Evolutionary conservation across 2,888 invertebrate genomes (phyloP).

Genomic region (Andrena flavipes): DNA sequence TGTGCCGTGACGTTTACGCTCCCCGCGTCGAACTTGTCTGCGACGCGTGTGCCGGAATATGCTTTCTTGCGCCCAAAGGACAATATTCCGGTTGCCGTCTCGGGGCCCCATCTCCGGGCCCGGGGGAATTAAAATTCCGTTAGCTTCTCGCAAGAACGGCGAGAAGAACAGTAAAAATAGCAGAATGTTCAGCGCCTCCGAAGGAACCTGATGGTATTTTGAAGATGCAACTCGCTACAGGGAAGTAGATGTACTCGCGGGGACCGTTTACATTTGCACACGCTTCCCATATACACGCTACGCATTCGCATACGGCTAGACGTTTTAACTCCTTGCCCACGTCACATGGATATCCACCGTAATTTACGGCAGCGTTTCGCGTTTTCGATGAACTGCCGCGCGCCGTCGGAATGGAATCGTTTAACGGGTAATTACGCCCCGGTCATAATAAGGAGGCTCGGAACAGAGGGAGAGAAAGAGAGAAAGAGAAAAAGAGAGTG

Average conservation of each 20-base stretch:
- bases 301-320: constrained; percentile 68
- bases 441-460: constrained; percentile 35
- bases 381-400: constrained; percentile 51
- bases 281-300: constrained; percentile 47
- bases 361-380: constrained; percentile 54
- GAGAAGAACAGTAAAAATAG: neutral
- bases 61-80: constrained; percentile 6
- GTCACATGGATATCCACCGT: constrained; percentile 72
- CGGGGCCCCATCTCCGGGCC: neutral
- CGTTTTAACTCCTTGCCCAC: constrained; percentile 80
- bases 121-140: too few relatives aligned
- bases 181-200: neutral
- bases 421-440: constrained; percentile 50
- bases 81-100: constrained; percentile 2
- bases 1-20: constrained; percentile 65
- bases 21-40: constrained; percentile 55
- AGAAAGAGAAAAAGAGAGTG: neutral
- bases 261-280: constrained; percentile 42
- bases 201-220: neutral
- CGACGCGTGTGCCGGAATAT: constrained; percentile 26
- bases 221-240: neutral
- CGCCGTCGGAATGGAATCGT: constrained; percentile 47
- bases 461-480: neutral
- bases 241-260: constrained; percentile 13
- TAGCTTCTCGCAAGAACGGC: too few relatives aligned